Percentiles rank a stretch among this genome's conserved stretches.
Evolutionary conservation across 2,888 invertebrate genomes (phyloP).

Genomic region (Drosophila siamana): DNA sequence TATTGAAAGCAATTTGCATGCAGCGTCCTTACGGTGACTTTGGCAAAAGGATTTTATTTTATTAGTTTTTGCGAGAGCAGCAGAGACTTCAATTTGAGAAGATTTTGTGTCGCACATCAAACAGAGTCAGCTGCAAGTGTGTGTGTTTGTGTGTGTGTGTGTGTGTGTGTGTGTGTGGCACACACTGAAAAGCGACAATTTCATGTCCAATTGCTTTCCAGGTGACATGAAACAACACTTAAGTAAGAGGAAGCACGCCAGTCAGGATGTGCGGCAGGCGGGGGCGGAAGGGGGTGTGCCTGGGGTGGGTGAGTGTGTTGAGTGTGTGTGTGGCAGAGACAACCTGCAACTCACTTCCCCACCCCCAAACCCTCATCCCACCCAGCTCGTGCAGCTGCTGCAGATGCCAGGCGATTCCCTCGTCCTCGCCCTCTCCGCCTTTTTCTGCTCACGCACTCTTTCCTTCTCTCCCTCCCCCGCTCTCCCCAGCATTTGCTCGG

Average conservation of each 20-base stretch:
- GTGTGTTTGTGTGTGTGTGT: constrained; percentile 26
- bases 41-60: constrained; percentile 76
- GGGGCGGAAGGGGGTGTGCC: not conserved
- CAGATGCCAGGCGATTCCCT: constrained; percentile 27
- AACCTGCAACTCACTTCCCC: constrained; percentile 22
- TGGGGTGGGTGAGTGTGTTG: not conserved
- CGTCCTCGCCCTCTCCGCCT: not conserved
- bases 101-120: constrained; percentile 61
- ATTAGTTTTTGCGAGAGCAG: constrained; percentile 49
- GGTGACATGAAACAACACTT: constrained; percentile 86
- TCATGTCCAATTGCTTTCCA: constrained; percentile 86
- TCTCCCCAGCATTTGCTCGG: constrained; percentile 35
- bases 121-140: constrained; percentile 13
- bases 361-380: too few species aligned
- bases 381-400: constrained; percentile 34
- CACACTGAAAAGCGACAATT: constrained; percentile 82
- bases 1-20: constrained; percentile 83
- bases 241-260: constrained; percentile 79
- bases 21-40: constrained; percentile 70
- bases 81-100: constrained; percentile 74
- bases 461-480: not conserved
- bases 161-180: constrained; percentile 49
- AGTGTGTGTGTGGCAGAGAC: constrained; percentile 12
- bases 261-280: not conserved
- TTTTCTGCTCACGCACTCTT: not conserved